These are phyloP conservation scores for Metallyticus violacea DNA, from an alignment of 2,888 invertebrate genomes.

Conservation along the genomic window DNA sequence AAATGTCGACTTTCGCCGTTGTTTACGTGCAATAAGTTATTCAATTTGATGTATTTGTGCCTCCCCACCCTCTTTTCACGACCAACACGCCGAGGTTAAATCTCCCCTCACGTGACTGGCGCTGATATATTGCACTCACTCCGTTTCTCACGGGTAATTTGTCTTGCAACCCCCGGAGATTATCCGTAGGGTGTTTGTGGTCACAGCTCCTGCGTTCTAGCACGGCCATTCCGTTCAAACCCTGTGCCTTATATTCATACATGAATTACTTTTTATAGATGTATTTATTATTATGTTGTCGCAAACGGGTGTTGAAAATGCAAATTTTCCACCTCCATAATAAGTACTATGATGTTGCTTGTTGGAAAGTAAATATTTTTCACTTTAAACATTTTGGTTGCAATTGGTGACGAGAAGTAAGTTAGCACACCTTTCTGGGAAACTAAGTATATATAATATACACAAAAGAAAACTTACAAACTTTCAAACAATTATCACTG, in stretches of 20 bases:
- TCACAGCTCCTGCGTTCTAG: not conserved
- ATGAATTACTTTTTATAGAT: not conserved
- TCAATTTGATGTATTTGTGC: not conserved
- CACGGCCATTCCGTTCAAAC: not conserved
- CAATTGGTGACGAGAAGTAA: too few relatives aligned
- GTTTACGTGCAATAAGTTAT: not conserved
- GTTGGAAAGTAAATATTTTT: too few relatives aligned
- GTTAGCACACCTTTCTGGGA: too few relatives aligned
- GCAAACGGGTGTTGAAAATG: not conserved
- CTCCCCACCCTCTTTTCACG: not conserved
- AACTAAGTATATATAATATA: too few relatives aligned
- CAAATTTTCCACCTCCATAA: too few relatives aligned
- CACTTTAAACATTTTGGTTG: too few relatives aligned
- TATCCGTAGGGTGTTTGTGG: not conserved
- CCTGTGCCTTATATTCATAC: not conserved
- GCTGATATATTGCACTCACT: constrained; percentile 2
- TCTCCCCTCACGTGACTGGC: not conserved
- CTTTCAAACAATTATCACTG: too few relatives aligned
- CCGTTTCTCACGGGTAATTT: constrained; percentile 3
- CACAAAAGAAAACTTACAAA: too few relatives aligned
- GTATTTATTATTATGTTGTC: not conserved
- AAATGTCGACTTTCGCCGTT: not conserved
- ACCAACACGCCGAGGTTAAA: not conserved
- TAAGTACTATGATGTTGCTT: too few relatives aligned
- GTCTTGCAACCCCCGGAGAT: constrained; percentile 3